Evolutionary conservation across 2,888 invertebrate species (phyloP), one percentile per base, ranked within the genome.

Genomic region (Formica aserva): DNA sequence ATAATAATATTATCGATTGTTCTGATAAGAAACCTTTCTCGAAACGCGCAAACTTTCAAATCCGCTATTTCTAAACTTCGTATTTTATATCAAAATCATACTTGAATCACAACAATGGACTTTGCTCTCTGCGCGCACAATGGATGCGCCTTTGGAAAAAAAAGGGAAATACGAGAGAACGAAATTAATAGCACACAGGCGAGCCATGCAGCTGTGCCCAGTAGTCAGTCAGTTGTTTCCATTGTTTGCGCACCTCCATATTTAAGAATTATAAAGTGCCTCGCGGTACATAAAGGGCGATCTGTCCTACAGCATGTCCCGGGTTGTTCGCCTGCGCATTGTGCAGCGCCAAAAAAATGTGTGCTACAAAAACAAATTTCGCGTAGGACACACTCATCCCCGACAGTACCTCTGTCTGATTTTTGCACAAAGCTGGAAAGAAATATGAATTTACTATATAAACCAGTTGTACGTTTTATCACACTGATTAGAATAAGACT

Each of bases 231-330:
- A 78, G 78, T 71, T 41, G 78, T 41, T 45, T 67, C 78, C 57
- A 71, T 78, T 78, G 78, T 78, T 78, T 32, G 72, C 71, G 41
- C 6, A 57, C 72, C 71, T 78, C 57, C 72, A 71, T 78, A 78
- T 78, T 71, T 71, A 71, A 71, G 78, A 78, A 78, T 78, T 78
- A 78, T 78, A 78, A 78, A 71, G 55, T 71, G 35, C 72, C 41
- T 57, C 57, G 57, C 41, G 57, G 77, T 41, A 78, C 69, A 78
- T 78, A 71, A 78, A 78, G 57, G 72, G 29, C 38, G 29, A 48
- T 35, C 41, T 41, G 38, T 69, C 41, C 35, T 76, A 57, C 29
- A 71, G n/a, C 22, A 1, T 57, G n/a, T 15, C n/a, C 57, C 32
- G 48, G 55, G 71, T 71, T 55, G 75, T 45, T 66, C 13, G 29